Base-by-base conservation (phyloP, 2,797 vertebrate genomes). In the Sebastes kiyomatsui region DNA sequence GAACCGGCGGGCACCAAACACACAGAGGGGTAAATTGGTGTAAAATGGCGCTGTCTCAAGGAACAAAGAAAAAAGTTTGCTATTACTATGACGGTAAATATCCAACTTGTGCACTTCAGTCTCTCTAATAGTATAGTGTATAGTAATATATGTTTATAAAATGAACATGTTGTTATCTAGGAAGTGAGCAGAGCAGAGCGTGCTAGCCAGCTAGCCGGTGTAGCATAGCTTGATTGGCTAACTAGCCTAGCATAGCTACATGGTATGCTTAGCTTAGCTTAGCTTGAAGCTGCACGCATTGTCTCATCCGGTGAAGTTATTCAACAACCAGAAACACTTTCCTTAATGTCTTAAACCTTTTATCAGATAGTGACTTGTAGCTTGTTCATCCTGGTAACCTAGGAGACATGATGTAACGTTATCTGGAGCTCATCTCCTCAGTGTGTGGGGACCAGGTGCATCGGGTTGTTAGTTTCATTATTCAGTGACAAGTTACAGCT, bases 21-120 rank as follows among this genome's bases (percentile, higher is more conserved):
- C 35, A 13, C 35, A 35, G 80, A 20, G 79, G 79, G 79, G 14
- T 87, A 91, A 91, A 92, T 90, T 90, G 95, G 92, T 91, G 90
- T 88, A 97, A 98, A 96, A 99, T 99, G 98, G 98, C 97, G 97
- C 97, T 97, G 95, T 97, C 95, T 93, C 97, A 97, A 96, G 97
- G 97, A 95, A 98, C 97, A 96, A 97, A 97, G 96, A 96, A 97
- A 92, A 98, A 99, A 98, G 98, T 99, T 96, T 99, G 98, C 95
- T 99, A 99, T 95, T 99, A 99, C 92, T 99, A 99, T 87, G 97
- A 99, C 59, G 97, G 98, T 98, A 96, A 97, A 95, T 88, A 85
- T 61, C 1, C 1, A 1, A 7, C 38, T 3, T 7, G 2, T 38
- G 59, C 38, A 6, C 13, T 30, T 7, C 3, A 0, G 14, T 55